Base-by-base conservation (phyloP, 2,888 invertebrate genomes). In the Atherix ibis region DNA sequence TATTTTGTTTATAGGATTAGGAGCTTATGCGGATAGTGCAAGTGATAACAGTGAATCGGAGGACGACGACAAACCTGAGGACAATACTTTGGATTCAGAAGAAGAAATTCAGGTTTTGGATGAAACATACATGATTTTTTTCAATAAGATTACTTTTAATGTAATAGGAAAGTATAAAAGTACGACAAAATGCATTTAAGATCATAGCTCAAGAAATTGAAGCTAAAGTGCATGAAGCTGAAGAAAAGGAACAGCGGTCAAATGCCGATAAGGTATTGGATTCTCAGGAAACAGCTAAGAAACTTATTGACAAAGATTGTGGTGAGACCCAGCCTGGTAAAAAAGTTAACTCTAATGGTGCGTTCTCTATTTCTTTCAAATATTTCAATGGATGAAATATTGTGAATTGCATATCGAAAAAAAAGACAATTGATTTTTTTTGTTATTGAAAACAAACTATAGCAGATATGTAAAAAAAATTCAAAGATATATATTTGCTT, bases 1-100 rank as follows among this genome's bases (percentile, higher is more conserved):
- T n/a, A 31, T 26, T 25, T 31, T 22, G 14, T 62, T 57, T 62
- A 59, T 73, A 82, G 85, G 85, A 54, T 72, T 87, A 67, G 84
- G 80, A 54, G 83, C 76, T 46, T 85, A 85, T 62, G 83, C 75
- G 51, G 77, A 77, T 57, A 78, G 76, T 58, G 46, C 44, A 43
- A 77, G 74, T 46, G 65, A 61, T 48, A 70, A 70, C 37, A 74
- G 71, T 34, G 73, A 67, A 43, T 68, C 68, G 42, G 63, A 53
- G 10, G 60, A 54, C 6, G 68, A 65, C 15, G 61, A 48, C 12
- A 35, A 62, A 40, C 62, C 59, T 30, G 63, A 63, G 32, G 55
- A 67, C 37, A 62, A 74, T 3, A 58, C 59, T 22, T 59, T 62
- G 34, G 72, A 73, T 46, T 72, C 78, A 19, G 83, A 83, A 48